Conservation (phyloP, 2,888 invertebrate species). For the Drosophila niveifrons region DNA sequence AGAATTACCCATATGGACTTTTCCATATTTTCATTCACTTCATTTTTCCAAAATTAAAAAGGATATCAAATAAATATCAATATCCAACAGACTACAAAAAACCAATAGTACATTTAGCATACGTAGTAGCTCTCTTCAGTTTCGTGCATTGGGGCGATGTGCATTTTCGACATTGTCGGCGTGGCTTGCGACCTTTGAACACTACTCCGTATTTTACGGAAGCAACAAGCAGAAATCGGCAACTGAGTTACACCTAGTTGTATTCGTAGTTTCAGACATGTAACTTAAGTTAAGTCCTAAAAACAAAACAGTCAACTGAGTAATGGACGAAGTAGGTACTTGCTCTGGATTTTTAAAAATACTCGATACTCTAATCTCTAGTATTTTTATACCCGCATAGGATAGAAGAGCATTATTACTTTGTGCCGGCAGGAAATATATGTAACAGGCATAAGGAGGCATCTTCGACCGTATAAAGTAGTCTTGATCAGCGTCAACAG, state of each 20-base stretch:
- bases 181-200: slow-evolving; percentile 59
- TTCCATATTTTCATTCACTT: too few species aligned
- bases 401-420: too few species aligned
- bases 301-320: slow-evolving; percentile 52
- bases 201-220: slow-evolving; percentile 28
- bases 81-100: slow-evolving; percentile 1
- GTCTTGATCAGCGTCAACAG: too few species aligned
- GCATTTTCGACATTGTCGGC: slow-evolving; percentile 50
- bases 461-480: too few species aligned
- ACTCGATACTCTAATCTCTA: not conserved
- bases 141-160: slow-evolving; percentile 49
- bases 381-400: too few species aligned
- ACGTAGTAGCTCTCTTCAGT: slow-evolving; percentile 12
- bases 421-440: too few species aligned
- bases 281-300: not conserved
- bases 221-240: slow-evolving; percentile 52
- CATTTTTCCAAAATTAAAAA: not conserved
- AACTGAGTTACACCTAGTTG: too few species aligned
- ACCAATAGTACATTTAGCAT: not conserved
- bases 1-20: too few species aligned
- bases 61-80: not conserved
- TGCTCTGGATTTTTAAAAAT: slow-evolving; percentile 41
- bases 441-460: too few species aligned
- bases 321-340: slow-evolving; percentile 30
- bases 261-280: too few species aligned